These are phyloP conservation scores for silkworm (Bombyx mori) DNA, from an alignment of 1,140 invertebrate species.

Conservation along the genomic window ASM3026992v2 NC_085118.1:7376501-7377000, in stretches of 20 bases:
- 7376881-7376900: slow-evolving; percentile 64
- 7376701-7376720: slow-evolving; percentile 65
- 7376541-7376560: slow-evolving; percentile 71
- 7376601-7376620: slow-evolving; percentile 20
- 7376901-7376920: slow-evolving; percentile 61
- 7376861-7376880: slow-evolving; percentile 68
- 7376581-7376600: slow-evolving; percentile 58
- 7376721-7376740: slow-evolving; percentile 59
- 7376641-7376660: slow-evolving; percentile 37
- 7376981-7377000: slow-evolving; percentile 71
- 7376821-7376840: slow-evolving; percentile 67
- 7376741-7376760: slow-evolving; percentile 68
- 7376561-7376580: slow-evolving; percentile 67
- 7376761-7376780: slow-evolving; percentile 63
- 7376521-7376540: slow-evolving; percentile 67
- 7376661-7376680: slow-evolving; percentile 56
- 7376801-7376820: slow-evolving; percentile 69
- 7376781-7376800: slow-evolving; percentile 51
- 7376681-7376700: slow-evolving; percentile 54
- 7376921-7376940: slow-evolving; percentile 59
- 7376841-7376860: slow-evolving; percentile 66
- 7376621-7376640: slow-evolving; percentile 17
- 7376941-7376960: slow-evolving; percentile 57
- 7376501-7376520: slow-evolving; percentile 68
- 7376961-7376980: slow-evolving; percentile 67